Conservation (phyloP, 2,113 vertebrate species). For the Ochotona curzoniae region DNA sequence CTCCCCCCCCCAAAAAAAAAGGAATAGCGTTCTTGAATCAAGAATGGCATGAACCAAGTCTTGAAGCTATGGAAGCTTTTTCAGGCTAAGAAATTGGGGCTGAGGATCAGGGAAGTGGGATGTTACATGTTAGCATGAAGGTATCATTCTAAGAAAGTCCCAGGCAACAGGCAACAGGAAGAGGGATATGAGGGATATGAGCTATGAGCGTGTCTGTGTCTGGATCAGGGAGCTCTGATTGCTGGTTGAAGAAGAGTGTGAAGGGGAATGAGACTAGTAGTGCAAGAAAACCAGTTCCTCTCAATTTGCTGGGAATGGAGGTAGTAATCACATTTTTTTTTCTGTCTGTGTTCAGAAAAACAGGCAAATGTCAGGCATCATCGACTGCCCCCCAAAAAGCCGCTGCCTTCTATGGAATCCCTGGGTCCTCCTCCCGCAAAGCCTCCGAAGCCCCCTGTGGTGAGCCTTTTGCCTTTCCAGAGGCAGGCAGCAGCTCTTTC, state of each 20-base stretch:
- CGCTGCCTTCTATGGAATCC: conserved; percentile 76
- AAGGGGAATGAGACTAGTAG: neutral
- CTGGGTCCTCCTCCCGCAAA: conserved; percentile 86
- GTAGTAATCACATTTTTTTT: neutral
- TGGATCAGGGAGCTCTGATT: neutral
- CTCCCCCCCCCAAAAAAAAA: too few relatives aligned
- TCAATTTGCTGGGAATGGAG: neutral
- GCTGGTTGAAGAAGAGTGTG: neutral
- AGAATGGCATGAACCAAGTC: neutral
- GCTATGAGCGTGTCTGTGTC: neutral
- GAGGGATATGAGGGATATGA: too few relatives aligned
- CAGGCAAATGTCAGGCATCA: neutral
- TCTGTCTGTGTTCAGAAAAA: conserved; percentile 58
- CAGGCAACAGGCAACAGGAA: neutral
- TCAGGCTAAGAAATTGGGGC: neutral
- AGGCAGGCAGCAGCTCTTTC: fast-evolving
- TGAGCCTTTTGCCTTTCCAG: conserved; percentile 79
- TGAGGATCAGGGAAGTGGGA: neutral
- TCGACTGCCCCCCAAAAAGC: conserved; percentile 81
- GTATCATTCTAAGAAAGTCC: fast-evolving
- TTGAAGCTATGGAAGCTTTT: neutral
- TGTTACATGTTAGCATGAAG: too few relatives aligned
- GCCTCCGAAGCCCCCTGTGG: conserved; percentile 79
- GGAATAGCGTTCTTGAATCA: neutral
- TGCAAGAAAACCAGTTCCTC: neutral